These are phyloP conservation scores for Drosophila albomicans DNA, from an alignment of 1,140 invertebrate species.

Conservation along the genomic window DNA sequence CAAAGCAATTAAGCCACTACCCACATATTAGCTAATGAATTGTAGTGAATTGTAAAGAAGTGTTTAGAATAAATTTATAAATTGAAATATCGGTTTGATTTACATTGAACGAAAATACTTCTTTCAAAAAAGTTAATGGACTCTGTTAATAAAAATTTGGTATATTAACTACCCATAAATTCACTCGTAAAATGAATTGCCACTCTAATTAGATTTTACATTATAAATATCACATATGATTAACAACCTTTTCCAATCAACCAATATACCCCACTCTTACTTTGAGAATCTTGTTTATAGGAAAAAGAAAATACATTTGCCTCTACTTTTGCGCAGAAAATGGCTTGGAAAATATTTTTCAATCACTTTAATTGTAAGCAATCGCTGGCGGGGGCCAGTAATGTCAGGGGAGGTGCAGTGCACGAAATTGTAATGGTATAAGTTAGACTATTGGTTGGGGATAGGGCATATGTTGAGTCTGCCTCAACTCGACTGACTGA, in stretches of 20 bases:
- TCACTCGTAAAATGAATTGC: too few species aligned
- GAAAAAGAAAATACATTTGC: constrained; percentile 59
- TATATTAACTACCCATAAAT: too few species aligned
- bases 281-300: constrained; percentile 12
- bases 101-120: too few species aligned
- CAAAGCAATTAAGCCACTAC: too few species aligned
- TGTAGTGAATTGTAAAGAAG: too few species aligned
- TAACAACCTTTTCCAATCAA: neutral
- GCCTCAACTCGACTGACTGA: neutral
- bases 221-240: too few species aligned
- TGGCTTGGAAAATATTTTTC: constrained; percentile 84
- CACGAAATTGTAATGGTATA: constrained; percentile 68
- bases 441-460: constrained; percentile 54
- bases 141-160: too few species aligned
- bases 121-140: too few species aligned
- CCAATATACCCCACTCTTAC: constrained; percentile 15
- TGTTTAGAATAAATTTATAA: too few species aligned
- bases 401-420: constrained; percentile 30
- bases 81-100: too few species aligned
- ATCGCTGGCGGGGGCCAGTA: constrained; percentile 7
- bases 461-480: constrained; percentile 54
- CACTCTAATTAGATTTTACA: too few species aligned
- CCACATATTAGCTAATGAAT: too few species aligned
- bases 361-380: constrained; percentile 82
- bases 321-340: constrained; percentile 70